Conservation (phyloP, 2,888 invertebrate species). For the Callinectes sapidus region DNA sequence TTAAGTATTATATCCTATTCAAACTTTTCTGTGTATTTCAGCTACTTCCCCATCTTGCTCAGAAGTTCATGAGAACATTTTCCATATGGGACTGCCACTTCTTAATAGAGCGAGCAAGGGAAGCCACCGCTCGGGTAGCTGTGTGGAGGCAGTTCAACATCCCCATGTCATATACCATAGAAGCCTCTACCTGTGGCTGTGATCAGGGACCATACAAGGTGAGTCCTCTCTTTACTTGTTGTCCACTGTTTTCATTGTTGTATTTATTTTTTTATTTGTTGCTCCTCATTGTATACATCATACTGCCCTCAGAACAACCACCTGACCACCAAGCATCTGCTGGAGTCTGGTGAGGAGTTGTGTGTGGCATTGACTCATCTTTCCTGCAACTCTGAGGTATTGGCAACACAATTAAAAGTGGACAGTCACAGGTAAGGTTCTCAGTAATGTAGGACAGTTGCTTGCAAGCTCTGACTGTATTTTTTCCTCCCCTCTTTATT, state of each 20-base stretch:
- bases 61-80: conserved; percentile 80
- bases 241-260: background rate
- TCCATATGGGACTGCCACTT: conserved; percentile 85
- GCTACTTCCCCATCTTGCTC: conserved; percentile 83
- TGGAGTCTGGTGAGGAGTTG: conserved; percentile 69
- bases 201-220: conserved; percentile 86
- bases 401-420: background rate
- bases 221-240: background rate
- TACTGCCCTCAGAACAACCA: conserved; percentile 63
- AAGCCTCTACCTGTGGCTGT: conserved; percentile 90
- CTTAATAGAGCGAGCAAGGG: conserved; percentile 85
- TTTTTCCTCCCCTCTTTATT: background rate
- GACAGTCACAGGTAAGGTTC: conserved; percentile 47
- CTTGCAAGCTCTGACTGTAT: background rate
- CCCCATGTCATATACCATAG: conserved; percentile 87
- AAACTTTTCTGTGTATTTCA: conserved; percentile 75
- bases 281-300: background rate
- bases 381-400: background rate
- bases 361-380: conserved; percentile 66
- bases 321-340: conserved; percentile 69
- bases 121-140: conserved; percentile 89
- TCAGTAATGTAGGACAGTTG: background rate
- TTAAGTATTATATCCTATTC: background rate
- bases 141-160: conserved; percentile 90
- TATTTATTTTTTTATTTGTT: background rate